Evolutionary conservation across 1,140 invertebrate species (phyloP), one percentile per base, ranked within the genome.

Genomic region (Mya arenaria): DNA sequence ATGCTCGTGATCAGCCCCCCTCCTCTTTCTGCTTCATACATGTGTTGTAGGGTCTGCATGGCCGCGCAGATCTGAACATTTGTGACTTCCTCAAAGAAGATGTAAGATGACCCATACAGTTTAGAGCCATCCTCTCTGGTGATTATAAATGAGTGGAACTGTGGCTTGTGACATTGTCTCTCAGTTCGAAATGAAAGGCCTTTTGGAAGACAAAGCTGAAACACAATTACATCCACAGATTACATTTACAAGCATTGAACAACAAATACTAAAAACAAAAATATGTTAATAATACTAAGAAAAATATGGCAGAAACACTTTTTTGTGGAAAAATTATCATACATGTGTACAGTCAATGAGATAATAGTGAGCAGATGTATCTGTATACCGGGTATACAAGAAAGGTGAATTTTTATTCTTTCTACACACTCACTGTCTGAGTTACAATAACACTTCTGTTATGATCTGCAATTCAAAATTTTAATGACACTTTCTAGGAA

Each of bases 81-180:
- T 65, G 95, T 95, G 84, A 98, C 97, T 94, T 98, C 97, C 93
- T 99, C 98, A 94, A 97, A 99, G 92, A 99, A 99, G 17, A 98
- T 96, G 77, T 98, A 95, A 86, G 97, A 97, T 90, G 98, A 98
- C 48, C 99, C 99, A 94, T 98, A 98, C 66, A 96, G 96, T 86
- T 97, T 94, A 82, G 96, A 96, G 58, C 98, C 99, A 95, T 99
- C 98, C 94, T 99, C 98, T 89, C 96, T 95, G 25, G 98, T 99
- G 56, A 99, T 97, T 10, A 99, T 95, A 94, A 99, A 99, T 62
- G 98, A 97, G 92, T 99, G 99, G 94, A 99, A 99, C 84, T 95
- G 95, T 19, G 98, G 96, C 84, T 97, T 96, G 82, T 97, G 95
- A 60, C 95, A 95, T 92, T 99, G 96, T 92, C 97, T 98, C 92